Conservation (phyloP, 1,140 invertebrate species). For the Heliconius nattereri region DNA sequence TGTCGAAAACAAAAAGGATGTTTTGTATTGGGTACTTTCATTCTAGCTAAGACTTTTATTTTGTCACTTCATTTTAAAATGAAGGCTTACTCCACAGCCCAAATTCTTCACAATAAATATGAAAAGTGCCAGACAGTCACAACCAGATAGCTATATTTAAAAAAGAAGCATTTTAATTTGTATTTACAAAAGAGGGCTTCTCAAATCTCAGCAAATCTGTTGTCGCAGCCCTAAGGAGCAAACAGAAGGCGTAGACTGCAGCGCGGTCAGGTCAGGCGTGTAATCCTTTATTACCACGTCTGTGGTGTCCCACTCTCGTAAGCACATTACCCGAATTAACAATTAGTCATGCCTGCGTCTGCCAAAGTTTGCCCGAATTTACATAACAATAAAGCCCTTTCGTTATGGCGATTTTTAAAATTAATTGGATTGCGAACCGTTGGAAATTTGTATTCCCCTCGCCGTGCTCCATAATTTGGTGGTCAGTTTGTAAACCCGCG, state of each 20-base stretch:
- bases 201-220: not conserved
- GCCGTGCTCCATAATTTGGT: conserved; percentile 46
- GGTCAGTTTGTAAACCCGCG: conserved; percentile 46
- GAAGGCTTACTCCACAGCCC: not conserved
- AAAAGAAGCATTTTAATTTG: not conserved
- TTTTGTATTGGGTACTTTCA: not conserved
- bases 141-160: not conserved
- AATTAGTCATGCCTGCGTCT: conserved; percentile 79
- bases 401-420: conserved; percentile 74
- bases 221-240: conserved; percentile 25
- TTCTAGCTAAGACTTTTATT: not conserved
- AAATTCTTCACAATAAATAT: not conserved
- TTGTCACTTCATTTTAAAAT: not conserved
- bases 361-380: conserved; percentile 77
- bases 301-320: conserved; percentile 66
- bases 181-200: not conserved
- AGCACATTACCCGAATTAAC: conserved; percentile 80
- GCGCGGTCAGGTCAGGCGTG: conserved; percentile 56
- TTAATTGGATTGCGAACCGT: conserved; percentile 77
- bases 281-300: conserved; percentile 63
- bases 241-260: conserved; percentile 27
- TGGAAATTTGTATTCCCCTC: conserved; percentile 66
- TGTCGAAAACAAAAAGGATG: not conserved
- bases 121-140: conserved; percentile 1
- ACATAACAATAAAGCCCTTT: conserved; percentile 79